A percentile compares a stretch with the other conserved stretches of the same genome.
These are phyloP conservation scores for Phaonia tiefii DNA, from an alignment of 2,888 invertebrate species.

Conservation along the genomic window DNA sequence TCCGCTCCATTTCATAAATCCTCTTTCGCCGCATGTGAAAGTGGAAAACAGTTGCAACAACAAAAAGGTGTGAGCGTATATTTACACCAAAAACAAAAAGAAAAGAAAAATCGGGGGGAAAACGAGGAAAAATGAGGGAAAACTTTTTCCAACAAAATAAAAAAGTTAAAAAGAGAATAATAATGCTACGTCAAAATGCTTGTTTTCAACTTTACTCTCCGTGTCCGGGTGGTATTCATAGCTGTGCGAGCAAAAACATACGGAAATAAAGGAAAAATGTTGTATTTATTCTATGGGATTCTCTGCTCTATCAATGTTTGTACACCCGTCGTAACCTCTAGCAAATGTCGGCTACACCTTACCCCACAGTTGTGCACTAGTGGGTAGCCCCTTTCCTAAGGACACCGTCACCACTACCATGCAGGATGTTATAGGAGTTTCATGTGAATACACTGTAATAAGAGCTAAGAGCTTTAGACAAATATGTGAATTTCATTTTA, in stretches of 20 bases:
- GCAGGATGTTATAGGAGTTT: slow-evolving; percentile 20
- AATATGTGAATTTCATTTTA: slow-evolving; percentile 9
- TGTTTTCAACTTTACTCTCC: no score
- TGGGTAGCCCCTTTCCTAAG: no score
- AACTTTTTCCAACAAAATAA: slow-evolving; percentile 10
- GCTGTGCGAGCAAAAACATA: not conserved
- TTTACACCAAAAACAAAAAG: slow-evolving; percentile 8
- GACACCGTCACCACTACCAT: not conserved
- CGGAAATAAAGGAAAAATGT: slow-evolving; percentile 1
- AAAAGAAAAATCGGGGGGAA: not conserved
- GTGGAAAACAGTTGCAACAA: slow-evolving; percentile 25
- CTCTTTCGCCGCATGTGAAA: slow-evolving; percentile 3
- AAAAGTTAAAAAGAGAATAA: not conserved
- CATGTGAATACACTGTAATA: slow-evolving; percentile 21
- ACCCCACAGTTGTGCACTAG: no score
- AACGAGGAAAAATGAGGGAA: not conserved
- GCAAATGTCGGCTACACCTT: slow-evolving; percentile 25
- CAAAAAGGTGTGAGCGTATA: slow-evolving; percentile 32
- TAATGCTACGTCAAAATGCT: no score
- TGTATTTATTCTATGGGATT: slow-evolving; percentile 31
- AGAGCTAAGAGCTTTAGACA: slow-evolving; percentile 37
- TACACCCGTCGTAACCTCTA: slow-evolving; percentile 65
- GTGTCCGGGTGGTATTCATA: no score
- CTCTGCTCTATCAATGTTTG: slow-evolving; percentile 54
- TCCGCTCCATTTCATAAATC: not conserved